Base-by-base conservation (phyloP, 2,113 vertebrate genomes). In the Sterrhoptilus dennistouni region DNA sequence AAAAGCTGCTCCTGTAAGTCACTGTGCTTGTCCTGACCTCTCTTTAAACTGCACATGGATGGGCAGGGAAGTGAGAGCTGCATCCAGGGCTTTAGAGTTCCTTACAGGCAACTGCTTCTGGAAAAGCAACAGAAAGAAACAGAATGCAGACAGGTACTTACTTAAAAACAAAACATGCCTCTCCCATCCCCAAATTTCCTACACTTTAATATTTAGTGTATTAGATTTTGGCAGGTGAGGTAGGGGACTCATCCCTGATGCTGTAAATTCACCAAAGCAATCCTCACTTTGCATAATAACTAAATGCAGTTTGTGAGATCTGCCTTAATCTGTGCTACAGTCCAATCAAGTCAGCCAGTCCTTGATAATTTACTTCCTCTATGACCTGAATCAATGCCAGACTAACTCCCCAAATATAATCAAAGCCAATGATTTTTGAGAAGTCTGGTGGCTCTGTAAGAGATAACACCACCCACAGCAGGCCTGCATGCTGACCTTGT, bases 161-260 rank as follows among this genome's bases (percentile, higher is more conserved):
- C n/a, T 54, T 45, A 13, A 45, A 65, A 88, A 28, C 25, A 45
- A 70, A 68, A 2, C 38, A 27, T 38, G 38, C 38, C 38, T 38
- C 11, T 12, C 8, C 1, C 1, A 3, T 5, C 0, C 5, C 14
- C 18, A 31, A 29, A 25, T 59, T 82, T 71, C 66, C 29, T 42
- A 23, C 8, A 8, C 3, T 57, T 74, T 16, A 56, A 27, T 63
- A 45, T 66, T 75, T 42, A 38, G 5, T 22, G 8, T 52, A 3
- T 50, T 75, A n/a, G 31, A 31, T 38, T 45, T 9, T 69, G 23
- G 24, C 4, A 2, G 35, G 17, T n/a, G 42, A 15, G 6, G 5
- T 9, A 60, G 40, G 13, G 22, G 27, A 44, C 19, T 7, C 42
- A 36, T 28, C 16, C 14, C 22, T 14, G 14, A 49, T 27, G 22